Conservation (phyloP, 2,888 invertebrate species). For the Scaptomyza reducta region DNA sequence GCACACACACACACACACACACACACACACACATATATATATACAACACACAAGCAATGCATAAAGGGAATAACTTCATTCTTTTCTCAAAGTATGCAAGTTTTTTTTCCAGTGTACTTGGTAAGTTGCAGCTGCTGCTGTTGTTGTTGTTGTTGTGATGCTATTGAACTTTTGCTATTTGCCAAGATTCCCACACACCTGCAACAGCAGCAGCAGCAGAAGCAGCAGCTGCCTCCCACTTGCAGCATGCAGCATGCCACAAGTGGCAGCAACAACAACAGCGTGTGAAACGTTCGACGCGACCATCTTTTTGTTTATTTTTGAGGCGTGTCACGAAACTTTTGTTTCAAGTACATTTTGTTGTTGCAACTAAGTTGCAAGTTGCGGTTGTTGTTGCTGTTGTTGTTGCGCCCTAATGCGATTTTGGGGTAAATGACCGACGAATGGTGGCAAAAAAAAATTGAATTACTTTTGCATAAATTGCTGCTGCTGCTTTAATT, state of each 20-base stretch:
- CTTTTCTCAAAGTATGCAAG: not conserved
- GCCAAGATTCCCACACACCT: conserved; percentile 79
- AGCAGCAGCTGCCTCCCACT: conserved; percentile 30
- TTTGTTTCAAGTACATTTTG: conserved; percentile 74
- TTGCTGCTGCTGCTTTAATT: conserved; percentile 56
- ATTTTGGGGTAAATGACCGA: conserved; percentile 71
- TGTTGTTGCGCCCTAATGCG: conserved; percentile 57
- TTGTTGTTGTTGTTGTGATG: conserved; percentile 47
- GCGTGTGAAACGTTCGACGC: conserved; percentile 70
- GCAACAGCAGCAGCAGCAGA: conserved; percentile 29
- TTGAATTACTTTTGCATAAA: conserved; percentile 78
- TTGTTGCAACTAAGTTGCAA: conserved; percentile 11
- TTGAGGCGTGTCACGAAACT: conserved; percentile 75
- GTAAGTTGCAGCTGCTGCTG: conserved; percentile 18
- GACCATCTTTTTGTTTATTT: conserved; percentile 35
- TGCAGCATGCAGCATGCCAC: conserved; percentile 39
- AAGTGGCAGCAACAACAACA: conserved; percentile 33
- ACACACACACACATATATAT: not conserved
- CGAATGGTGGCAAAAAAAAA: conserved; percentile 67
- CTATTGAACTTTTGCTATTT: conserved; percentile 79
- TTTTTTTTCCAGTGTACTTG: conserved; percentile 33
- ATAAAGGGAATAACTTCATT: not conserved
- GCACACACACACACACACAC: no score
- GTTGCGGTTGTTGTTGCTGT: conserved; percentile 12
- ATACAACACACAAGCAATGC: not conserved